Evolutionary conservation across 2,113 vertebrate species (phyloP).

Genomic region (Nicator chloris): DNA sequence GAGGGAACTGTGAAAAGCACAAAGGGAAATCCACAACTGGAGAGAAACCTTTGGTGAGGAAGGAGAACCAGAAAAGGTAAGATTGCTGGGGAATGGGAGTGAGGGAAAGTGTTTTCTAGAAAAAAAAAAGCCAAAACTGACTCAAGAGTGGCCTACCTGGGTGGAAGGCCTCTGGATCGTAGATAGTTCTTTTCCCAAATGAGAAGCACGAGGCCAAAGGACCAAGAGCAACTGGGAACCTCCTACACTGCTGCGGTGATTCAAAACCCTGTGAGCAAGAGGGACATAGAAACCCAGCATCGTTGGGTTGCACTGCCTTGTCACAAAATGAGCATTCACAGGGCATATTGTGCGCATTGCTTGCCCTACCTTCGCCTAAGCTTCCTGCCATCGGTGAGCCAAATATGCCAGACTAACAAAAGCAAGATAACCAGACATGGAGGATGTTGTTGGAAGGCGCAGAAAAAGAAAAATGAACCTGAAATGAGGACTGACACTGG

Average conservation of each 20-base stretch:
- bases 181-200: slow-evolving; percentile 68
- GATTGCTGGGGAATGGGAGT: slow-evolving; percentile 29
- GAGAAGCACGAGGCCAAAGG: slow-evolving; percentile 67
- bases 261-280: slow-evolving; percentile 70
- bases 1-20: background rate
- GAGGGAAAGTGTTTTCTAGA: slow-evolving; percentile 25
- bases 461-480: slow-evolving; percentile 48
- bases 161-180: slow-evolving; percentile 62
- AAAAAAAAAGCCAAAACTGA: slow-evolving; percentile 59
- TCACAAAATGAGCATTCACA: slow-evolving; percentile 33
- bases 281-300: slow-evolving; percentile 71
- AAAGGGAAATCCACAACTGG: slow-evolving; percentile 24
- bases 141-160: slow-evolving; percentile 68
- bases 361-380: background rate
- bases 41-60: slow-evolving; percentile 45
- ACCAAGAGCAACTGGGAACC: slow-evolving; percentile 66
- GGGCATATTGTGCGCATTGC: background rate
- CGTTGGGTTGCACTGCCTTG: slow-evolving; percentile 66
- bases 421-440: slow-evolving; percentile 16
- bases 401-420: slow-evolving; percentile 39
- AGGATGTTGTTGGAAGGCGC: slow-evolving; percentile 47
- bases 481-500: background rate
- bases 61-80: slow-evolving; percentile 53
- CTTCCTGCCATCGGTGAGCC: background rate
- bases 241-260: slow-evolving; percentile 66